These are phyloP conservation scores for Melanostoma scalare DNA, from an alignment of 2,888 invertebrate genomes.

Conservation along the genomic window DNA sequence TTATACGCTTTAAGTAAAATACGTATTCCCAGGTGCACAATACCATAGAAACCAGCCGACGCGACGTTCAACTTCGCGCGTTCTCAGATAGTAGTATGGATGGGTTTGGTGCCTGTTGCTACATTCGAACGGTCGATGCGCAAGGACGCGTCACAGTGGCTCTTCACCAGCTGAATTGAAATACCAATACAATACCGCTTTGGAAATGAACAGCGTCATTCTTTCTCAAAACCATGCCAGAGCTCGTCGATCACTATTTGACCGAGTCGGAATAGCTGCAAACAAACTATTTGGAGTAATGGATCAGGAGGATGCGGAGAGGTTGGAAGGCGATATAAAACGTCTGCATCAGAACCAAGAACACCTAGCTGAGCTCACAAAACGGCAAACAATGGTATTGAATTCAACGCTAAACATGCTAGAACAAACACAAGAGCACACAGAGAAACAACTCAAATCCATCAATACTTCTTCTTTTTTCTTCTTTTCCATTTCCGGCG, in stretches of 20 bases:
- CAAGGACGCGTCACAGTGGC: neutral
- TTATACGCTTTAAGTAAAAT: conserved; percentile 1
- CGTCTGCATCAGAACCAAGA: neutral
- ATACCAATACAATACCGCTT: no score
- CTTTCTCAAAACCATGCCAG: neutral
- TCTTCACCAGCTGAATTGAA: neutral
- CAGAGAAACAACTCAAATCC: neutral
- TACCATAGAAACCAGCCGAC: no score
- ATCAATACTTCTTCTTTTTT: no score
- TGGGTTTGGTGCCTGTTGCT: conserved; percentile 2
- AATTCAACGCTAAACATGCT: neutral
- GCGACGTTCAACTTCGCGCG: no score
- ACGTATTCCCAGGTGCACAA: conserved; percentile 8
- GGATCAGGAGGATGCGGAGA: neutral
- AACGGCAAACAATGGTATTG: neutral
- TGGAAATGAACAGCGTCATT: neutral
- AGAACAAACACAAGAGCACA: neutral
- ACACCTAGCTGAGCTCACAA: neutral
- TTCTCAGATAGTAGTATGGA: conserved; percentile 11
- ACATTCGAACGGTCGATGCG: neutral
- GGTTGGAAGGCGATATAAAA: neutral
- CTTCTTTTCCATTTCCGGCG: no score
- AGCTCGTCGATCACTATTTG: conserved; percentile 5
- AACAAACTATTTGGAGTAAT: neutral
- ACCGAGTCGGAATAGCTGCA: neutral